A percentile compares a stretch with the other conserved stretches of the same genome.
phyloP scores from a whole-genome alignment of 2,888 invertebrate genomes.

The Hypsopygia costalis region DNA sequence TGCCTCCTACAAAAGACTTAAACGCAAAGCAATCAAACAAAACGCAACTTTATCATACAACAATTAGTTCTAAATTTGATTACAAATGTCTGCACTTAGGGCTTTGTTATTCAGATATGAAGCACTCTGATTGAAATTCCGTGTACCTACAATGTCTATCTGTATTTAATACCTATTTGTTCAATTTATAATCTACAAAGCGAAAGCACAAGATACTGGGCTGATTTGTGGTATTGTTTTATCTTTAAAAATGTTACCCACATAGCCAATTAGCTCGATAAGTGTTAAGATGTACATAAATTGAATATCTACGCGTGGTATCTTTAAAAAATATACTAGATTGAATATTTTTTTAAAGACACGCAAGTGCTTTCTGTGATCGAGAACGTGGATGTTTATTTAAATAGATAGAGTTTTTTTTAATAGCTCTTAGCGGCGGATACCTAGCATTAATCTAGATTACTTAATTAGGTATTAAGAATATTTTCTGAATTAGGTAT shows the following conservation, averaged over 20 bases:
- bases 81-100: too few species aligned
- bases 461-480: too few species aligned
- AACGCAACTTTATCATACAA: slow-evolving; percentile 18
- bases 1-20: background rate
- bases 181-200: slow-evolving; percentile 61
- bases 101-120: too few species aligned
- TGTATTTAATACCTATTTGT: slow-evolving; percentile 61
- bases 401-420: too few species aligned
- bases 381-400: background rate
- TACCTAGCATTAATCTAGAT: too few species aligned
- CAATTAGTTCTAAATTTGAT: too few species aligned
- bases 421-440: too few species aligned
- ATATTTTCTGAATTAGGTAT: too few species aligned
- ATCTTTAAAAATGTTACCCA: slow-evolving; percentile 56
- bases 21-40: slow-evolving; percentile 10
- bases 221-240: slow-evolving; percentile 53
- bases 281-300: slow-evolving; percentile 58
- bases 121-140: slow-evolving; percentile 73
- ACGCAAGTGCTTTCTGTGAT: background rate
- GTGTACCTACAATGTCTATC: slow-evolving; percentile 72
- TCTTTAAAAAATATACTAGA: background rate
- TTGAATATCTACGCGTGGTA: slow-evolving; percentile 31
- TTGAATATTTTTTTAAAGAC: background rate
- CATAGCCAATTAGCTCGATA: slow-evolving; percentile 68
- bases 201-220: slow-evolving; percentile 43